A percentile compares a stretch with the other conserved stretches of the same genome.
These are phyloP conservation scores for Drosophila putrida DNA, from an alignment of 2,888 invertebrate genomes.

Conservation along the genomic window DNA sequence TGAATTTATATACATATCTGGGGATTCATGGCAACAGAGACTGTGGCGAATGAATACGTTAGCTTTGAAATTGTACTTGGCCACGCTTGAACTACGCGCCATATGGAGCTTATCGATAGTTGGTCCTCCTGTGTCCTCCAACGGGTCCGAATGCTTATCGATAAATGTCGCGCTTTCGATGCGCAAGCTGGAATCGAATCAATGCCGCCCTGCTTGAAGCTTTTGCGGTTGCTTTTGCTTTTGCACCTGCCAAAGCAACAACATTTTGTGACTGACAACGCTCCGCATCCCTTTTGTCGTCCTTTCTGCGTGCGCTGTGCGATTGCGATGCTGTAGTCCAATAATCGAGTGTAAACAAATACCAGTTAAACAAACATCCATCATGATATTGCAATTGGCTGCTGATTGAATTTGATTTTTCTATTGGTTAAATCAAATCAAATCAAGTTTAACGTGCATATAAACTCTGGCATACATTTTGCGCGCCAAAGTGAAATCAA, in stretches of 20 bases:
- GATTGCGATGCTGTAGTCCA: constrained; percentile 33
- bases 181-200: constrained; percentile 20
- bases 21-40: no score
- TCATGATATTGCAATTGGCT: neutral
- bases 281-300: constrained; percentile 46
- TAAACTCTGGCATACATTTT: constrained; percentile 34
- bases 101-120: no score
- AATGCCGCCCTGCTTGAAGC: constrained; percentile 35
- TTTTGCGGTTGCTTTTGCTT: constrained; percentile 18
- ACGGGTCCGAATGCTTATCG: neutral
- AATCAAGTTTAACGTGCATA: neutral
- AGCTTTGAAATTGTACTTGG: neutral
- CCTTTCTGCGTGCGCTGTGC: neutral
- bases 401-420: neutral
- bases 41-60: neutral
- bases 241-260: constrained; percentile 24
- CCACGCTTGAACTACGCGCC: no score
- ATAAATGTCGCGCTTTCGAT: constrained; percentile 19
- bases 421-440: neutral
- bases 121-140: no score
- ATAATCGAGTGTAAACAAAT: constrained; percentile 49
- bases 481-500: constrained; percentile 45
- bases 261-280: constrained; percentile 59
- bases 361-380: constrained; percentile 4
- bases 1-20: no score